phyloP scores from a whole-genome alignment of 2,888 invertebrate species.

The Cetonia aurata region DNA sequence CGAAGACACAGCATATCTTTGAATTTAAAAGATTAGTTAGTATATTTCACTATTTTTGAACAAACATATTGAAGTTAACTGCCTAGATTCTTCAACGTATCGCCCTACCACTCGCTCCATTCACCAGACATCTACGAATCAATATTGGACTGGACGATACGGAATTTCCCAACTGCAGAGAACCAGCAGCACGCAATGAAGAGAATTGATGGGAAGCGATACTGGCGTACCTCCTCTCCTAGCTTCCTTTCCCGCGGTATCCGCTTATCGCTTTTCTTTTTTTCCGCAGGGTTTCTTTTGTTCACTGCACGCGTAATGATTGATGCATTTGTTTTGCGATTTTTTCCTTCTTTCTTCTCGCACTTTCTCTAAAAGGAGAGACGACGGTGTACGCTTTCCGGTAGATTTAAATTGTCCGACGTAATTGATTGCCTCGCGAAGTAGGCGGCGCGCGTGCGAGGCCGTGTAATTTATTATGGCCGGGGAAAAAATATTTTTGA shows the following conservation, averaged over 20 bases:
- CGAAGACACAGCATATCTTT: too few species aligned
- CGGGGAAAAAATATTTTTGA: neutral
- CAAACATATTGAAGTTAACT: too few species aligned
- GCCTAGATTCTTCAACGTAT: neutral
- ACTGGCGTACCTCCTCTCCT: conserved; percentile 15
- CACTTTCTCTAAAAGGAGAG: neutral
- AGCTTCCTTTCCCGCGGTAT: conserved; percentile 6
- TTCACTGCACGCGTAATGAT: conserved; percentile 28
- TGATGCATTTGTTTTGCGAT: conserved; percentile 33
- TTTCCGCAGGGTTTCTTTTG: neutral
- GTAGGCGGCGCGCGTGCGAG: conserved; percentile 1
- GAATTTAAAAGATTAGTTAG: too few species aligned
- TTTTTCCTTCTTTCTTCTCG: conserved; percentile 7
- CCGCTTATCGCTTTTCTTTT: conserved; percentile 18
- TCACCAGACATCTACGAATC: conserved; percentile 10
- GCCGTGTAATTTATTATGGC: conserved; percentile 24
- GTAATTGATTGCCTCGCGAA: conserved; percentile 34
- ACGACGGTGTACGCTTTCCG: conserved; percentile 17
- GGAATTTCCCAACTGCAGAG: conserved; percentile 1
- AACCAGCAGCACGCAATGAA: conserved; percentile 29
- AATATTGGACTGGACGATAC: conserved; percentile 18
- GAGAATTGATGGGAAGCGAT: conserved; percentile 45
- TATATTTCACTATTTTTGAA: too few species aligned
- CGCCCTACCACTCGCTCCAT: neutral
- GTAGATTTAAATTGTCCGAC: conserved; percentile 32